phyloP scores from a whole-genome alignment of 2,888 invertebrate genomes.

The Elysia crispata region DNA sequence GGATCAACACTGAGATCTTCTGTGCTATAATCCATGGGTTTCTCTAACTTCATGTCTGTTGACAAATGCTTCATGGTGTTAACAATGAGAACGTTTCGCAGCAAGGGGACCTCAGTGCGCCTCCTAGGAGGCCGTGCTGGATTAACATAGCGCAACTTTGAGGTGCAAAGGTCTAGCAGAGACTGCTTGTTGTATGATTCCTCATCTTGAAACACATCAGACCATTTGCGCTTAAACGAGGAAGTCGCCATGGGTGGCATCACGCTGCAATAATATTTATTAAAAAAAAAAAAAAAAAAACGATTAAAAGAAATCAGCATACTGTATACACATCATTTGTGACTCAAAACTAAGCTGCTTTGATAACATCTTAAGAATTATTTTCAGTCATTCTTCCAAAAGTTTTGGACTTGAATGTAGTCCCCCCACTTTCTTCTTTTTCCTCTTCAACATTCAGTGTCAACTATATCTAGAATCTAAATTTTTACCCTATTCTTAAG shows the following conservation, averaged over 20 bases:
- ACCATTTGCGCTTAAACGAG: conserved; percentile 49
- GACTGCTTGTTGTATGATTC: conserved; percentile 45
- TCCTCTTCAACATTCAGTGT: too few species aligned
- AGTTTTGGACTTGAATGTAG: too few species aligned
- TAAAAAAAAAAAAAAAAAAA: conserved; percentile 5
- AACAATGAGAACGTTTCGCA: conserved; percentile 47
- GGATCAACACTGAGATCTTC: conserved; percentile 47
- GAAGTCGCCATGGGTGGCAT: conserved; percentile 50
- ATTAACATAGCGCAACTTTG: conserved; percentile 48
- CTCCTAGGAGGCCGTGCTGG: conserved; percentile 44
- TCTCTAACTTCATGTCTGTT: conserved; percentile 43
- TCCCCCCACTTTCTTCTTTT: too few species aligned
- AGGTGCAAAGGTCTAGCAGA: conserved; percentile 44
- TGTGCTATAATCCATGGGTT: conserved; percentile 35
- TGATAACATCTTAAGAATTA: too few species aligned
- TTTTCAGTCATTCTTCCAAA: too few species aligned
- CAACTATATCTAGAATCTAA: too few species aligned
- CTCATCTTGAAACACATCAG: conserved; percentile 40
- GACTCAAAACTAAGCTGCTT: too few species aligned
- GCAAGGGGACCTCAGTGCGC: conserved; percentile 45
- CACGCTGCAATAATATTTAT: conserved; percentile 40
- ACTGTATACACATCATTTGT: not conserved
- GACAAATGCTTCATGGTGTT: conserved; percentile 48
- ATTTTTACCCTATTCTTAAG: too few species aligned
- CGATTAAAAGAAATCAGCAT: not conserved